Percentiles rank a stretch among this genome's conserved stretches.
phyloP scores from a whole-genome alignment of 2,888 invertebrate genomes.

The Ischnura elegans region DNA sequence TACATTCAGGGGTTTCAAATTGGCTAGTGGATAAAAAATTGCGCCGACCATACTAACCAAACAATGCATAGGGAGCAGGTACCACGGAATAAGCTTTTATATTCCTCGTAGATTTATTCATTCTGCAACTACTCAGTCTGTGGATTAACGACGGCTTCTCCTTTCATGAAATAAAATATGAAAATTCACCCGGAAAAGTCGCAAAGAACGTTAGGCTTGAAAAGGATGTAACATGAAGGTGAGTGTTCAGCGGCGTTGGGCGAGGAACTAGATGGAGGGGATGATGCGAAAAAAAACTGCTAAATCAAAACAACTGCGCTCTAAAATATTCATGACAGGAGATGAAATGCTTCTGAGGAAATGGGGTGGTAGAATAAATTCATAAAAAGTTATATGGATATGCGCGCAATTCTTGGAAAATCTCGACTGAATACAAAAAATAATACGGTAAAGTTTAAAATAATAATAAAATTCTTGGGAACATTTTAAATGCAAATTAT shows the following conservation, averaged over 20 bases:
- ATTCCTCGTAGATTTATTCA: background rate
- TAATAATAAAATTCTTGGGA: background rate
- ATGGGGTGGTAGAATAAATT: background rate
- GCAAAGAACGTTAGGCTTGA: background rate
- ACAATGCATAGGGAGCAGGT: background rate
- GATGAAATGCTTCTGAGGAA: background rate
- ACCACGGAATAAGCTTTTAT: background rate
- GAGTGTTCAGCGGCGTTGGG: background rate
- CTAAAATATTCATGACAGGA: background rate
- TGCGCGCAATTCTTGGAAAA: background rate
- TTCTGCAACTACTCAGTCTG: background rate
- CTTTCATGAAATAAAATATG: background rate
- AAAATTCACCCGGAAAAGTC: background rate
- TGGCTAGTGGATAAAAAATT: too few species aligned
- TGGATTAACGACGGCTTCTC: conserved; percentile 6
- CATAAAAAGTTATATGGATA: too few species aligned
- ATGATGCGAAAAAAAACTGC: background rate
- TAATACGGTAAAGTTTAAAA: background rate
- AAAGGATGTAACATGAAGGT: background rate
- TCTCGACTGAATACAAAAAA: background rate
- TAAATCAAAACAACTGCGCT: background rate
- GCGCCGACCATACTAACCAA: background rate
- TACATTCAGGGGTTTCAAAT: too few species aligned
- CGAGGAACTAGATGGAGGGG: background rate
- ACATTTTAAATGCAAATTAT: too few species aligned